These are phyloP conservation scores for Druon quercuslanigerum DNA, from an alignment of 1,140 invertebrate genomes.

Conservation along the genomic window DNA sequence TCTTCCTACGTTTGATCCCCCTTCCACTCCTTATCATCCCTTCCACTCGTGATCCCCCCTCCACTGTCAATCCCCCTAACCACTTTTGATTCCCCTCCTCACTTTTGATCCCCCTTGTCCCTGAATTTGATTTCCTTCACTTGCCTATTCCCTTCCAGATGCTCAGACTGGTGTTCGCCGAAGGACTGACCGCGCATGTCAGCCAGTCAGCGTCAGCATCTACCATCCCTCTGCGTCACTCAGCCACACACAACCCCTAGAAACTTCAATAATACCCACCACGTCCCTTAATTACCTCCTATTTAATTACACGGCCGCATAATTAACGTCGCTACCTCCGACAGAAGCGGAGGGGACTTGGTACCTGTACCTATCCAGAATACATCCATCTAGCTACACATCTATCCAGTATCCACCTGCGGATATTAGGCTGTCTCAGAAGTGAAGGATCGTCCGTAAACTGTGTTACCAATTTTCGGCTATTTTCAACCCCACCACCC, in stretches of 20 bases:
- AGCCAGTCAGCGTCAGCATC: slow-evolving; percentile 65
- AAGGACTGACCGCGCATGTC: slow-evolving; percentile 67
- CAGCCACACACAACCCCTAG: slow-evolving; percentile 51
- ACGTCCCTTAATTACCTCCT: slow-evolving; percentile 66
- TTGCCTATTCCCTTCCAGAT: slow-evolving; percentile 45
- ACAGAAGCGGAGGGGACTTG: slow-evolving; percentile 32
- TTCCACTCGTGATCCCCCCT: slow-evolving; percentile 37
- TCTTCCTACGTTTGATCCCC: background rate
- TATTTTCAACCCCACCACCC: too few species aligned
- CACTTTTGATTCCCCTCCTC: slow-evolving; percentile 40
- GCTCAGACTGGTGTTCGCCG: slow-evolving; percentile 47
- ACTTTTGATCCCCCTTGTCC: too few species aligned
- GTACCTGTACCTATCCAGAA: slow-evolving; percentile 28
- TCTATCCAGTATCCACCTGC: too few species aligned
- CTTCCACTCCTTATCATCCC: slow-evolving; percentile 35
- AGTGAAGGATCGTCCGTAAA: background rate
- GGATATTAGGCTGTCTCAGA: background rate
- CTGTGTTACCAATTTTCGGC: too few species aligned
- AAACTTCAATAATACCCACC: slow-evolving; percentile 69
- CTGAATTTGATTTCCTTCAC: slow-evolving; percentile 18
- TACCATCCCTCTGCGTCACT: slow-evolving; percentile 57
- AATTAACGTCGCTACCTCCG: slow-evolving; percentile 60
- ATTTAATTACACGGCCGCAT: slow-evolving; percentile 69
- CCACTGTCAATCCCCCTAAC: background rate
- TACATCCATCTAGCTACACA: background rate